phyloP scores from a whole-genome alignment of 2,113 vertebrate genomes.

The Laterallus jamaicensis region DNA sequence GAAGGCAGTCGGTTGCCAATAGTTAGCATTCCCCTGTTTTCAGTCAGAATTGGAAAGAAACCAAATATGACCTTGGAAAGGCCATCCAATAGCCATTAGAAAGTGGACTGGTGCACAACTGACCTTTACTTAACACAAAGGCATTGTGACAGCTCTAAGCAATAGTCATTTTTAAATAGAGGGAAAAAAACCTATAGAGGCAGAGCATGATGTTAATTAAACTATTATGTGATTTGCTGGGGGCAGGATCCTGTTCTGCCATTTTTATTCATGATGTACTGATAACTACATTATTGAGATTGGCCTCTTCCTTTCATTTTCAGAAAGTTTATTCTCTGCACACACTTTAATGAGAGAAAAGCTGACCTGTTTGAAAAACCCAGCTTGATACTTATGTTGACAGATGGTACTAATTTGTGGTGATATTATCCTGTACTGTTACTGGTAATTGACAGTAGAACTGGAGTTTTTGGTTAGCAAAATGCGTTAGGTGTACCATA shows the following conservation, averaged over 20 bases:
- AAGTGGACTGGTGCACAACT: not conserved
- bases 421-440: not conserved
- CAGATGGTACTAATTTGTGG: constrained; percentile 28
- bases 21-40: not conserved
- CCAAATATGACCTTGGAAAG: not conserved
- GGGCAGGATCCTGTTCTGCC: not conserved
- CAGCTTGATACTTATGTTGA: not conserved
- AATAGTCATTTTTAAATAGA: not conserved
- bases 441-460: not conserved
- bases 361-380: not conserved
- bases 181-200: not conserved
- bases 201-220: not conserved
- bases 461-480: not conserved
- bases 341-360: not conserved
- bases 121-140: not conserved
- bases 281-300: not conserved
- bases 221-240: not conserved
- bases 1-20: not conserved
- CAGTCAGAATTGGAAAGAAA: not conserved
- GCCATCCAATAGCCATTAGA: not conserved
- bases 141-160: not conserved
- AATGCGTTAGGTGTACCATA: not conserved
- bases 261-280: not conserved
- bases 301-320: not conserved
- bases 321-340: not conserved